phyloP scores from a whole-genome alignment of 1,140 invertebrate species.

The Ostrea edulis region DNA sequence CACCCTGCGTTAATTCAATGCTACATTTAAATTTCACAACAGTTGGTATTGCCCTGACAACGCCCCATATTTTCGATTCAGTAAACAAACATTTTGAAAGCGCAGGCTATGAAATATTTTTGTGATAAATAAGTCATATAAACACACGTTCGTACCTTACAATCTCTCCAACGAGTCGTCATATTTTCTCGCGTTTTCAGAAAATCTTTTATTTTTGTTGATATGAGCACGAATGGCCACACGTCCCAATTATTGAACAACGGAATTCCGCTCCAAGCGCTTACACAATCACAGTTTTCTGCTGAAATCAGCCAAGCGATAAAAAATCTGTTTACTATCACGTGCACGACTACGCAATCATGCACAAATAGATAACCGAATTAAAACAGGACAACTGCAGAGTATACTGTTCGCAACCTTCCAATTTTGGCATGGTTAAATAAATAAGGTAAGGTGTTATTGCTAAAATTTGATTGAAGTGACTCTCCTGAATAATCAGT shows the following conservation, averaged over 20 bases:
- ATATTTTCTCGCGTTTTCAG: neutral
- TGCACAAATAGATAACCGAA: neutral
- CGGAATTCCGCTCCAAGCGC: neutral
- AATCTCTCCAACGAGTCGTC: neutral
- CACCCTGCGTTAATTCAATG: too few relatives aligned
- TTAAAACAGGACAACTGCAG: neutral
- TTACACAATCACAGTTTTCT: too few relatives aligned
- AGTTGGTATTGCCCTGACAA: neutral
- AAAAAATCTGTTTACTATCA: neutral
- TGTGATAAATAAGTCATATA: neutral
- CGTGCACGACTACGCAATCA: neutral
- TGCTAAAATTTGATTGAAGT: neutral
- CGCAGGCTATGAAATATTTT: too few relatives aligned
- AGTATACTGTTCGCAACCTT: neutral
- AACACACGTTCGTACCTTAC: neutral
- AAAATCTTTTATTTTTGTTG: neutral
- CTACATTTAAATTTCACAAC: neutral
- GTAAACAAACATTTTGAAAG: neutral
- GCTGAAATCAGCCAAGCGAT: neutral
- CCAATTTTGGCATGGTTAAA: neutral
- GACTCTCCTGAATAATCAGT: too few relatives aligned
- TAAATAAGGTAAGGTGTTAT: neutral
- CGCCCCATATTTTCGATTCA: neutral
- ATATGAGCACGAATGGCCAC: neutral
- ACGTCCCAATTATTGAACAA: neutral